Percentiles rank a stretch among this genome's conserved stretches.
These are phyloP conservation scores for Coenobita brevimanus DNA, from an alignment of 1,140 invertebrate species.

Conservation along the genomic window DNA sequence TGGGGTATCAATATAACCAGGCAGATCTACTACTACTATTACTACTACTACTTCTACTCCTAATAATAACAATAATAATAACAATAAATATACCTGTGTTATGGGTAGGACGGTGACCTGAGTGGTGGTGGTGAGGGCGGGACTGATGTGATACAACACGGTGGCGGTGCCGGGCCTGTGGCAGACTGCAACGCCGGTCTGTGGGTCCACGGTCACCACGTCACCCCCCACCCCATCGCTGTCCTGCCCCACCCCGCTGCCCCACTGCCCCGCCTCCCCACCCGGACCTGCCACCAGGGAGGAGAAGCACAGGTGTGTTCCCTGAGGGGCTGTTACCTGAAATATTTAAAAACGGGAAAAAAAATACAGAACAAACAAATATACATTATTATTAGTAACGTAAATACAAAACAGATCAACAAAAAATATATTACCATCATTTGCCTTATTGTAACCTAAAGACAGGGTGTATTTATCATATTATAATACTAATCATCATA, in stretches of 20 bases:
- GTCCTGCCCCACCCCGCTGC: slow-evolving; percentile 4
- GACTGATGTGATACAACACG: slow-evolving; percentile 28
- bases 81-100: slow-evolving; percentile 33
- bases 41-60: too few relatives aligned
- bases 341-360: background rate
- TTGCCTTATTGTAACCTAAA: too few relatives aligned
- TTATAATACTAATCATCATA: too few relatives aligned
- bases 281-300: slow-evolving; percentile 23
- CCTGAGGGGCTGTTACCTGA: slow-evolving; percentile 34
- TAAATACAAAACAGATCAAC: too few relatives aligned
- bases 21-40: too few relatives aligned
- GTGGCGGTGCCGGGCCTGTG: slow-evolving; percentile 30
- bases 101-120: slow-evolving; percentile 49
- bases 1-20: too few relatives aligned
- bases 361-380: too few relatives aligned
- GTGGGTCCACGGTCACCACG: slow-evolving; percentile 15
- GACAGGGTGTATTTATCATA: too few relatives aligned
- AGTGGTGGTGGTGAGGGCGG: slow-evolving; percentile 19
- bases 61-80: too few relatives aligned
- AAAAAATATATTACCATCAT: too few relatives aligned
- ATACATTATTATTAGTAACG: too few relatives aligned
- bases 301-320: slow-evolving; percentile 39
- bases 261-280: background rate
- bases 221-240: slow-evolving; percentile 32
- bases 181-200: slow-evolving; percentile 22